Base-by-base conservation (phyloP, 2,113 vertebrate species). In the Ellobius talpinus region DNA sequence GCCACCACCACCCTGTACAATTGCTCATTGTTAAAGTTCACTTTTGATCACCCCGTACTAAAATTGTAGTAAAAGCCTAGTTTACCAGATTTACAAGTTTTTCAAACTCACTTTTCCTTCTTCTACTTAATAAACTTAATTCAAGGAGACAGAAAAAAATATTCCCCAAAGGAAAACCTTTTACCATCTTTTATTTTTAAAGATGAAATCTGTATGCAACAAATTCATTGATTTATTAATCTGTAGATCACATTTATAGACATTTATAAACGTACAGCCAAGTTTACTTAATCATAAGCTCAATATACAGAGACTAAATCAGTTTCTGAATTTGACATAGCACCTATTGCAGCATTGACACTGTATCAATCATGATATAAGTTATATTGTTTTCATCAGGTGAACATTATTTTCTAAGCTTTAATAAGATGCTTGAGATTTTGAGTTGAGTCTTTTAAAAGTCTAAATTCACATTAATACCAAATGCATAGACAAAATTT, bases 371-470 rank as follows among this genome's bases (percentile, higher is more conserved):
- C 81, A 93, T 70, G 84, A 97, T 93, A 50, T 95, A 90, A 74
- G 79, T 95, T 95, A 87, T 23, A 42, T 19, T 91, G 79, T 96
- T 92, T 91, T 84, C 66, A 82, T 90, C 70, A 78, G 74, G 12
- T 85, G 82, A 96, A 76, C 95, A 96, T 86, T 93, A 87, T 96
- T 96, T 97, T 94, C 90, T 84, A 94, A 95, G 91, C 68, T 95
- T 96, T 94, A 97, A 87, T 96, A 96, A 96, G 82, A 90, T 94
- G 68, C 50, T 95, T 91, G 76, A 95, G 65, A 92, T 93, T 96
- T 95, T 95, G 87, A 97, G 78, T 92, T 89, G 74, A 97, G 92
- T 84, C 50, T n/a, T 93, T 97, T 89, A 47, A 97, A 98, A 97
- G 50, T 92, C 77, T 70, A 95, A 95, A 97, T 95, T 90, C 74